Conservation (phyloP, 2,888 invertebrate species). For the Molorchus minor region DNA sequence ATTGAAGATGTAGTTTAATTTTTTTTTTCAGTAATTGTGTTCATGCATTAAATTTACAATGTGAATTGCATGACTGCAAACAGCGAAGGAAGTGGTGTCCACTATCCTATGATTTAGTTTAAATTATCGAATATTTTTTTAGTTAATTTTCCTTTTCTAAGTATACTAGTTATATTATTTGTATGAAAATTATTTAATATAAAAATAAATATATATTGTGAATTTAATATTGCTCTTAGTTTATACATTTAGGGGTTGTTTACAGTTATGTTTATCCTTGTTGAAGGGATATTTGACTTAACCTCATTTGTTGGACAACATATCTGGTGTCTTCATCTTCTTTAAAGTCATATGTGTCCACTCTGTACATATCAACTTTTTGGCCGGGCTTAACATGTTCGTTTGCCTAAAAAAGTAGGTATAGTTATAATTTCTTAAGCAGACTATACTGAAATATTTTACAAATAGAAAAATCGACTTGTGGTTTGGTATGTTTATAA, state of each 20-base stretch:
- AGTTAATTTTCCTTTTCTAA: not conserved
- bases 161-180: slow-evolving; percentile 1
- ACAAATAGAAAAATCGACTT: too few species aligned
- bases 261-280: slow-evolving; percentile 15
- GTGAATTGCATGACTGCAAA: too few species aligned
- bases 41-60: too few species aligned
- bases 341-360: slow-evolving; percentile 48
- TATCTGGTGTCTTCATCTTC: slow-evolving; percentile 59
- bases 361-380: slow-evolving; percentile 45
- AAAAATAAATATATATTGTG: not conserved
- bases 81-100: too few species aligned
- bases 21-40: too few species aligned
- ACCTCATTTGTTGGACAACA: slow-evolving; percentile 56
- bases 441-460: too few species aligned
- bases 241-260: slow-evolving; percentile 3
- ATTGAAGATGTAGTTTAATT: slow-evolving; percentile 1
- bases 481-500: too few species aligned
- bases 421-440: too few species aligned
- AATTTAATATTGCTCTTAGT: slow-evolving; percentile 8
- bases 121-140: not conserved
- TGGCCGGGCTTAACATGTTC: slow-evolving; percentile 33
- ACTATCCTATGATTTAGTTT: too few species aligned
- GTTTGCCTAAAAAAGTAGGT: slow-evolving; percentile 25
- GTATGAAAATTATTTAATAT: not conserved
- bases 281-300: slow-evolving; percentile 51